phyloP scores from a whole-genome alignment of 2,113 vertebrate genomes.

The Forbesichthys agassizii region DNA sequence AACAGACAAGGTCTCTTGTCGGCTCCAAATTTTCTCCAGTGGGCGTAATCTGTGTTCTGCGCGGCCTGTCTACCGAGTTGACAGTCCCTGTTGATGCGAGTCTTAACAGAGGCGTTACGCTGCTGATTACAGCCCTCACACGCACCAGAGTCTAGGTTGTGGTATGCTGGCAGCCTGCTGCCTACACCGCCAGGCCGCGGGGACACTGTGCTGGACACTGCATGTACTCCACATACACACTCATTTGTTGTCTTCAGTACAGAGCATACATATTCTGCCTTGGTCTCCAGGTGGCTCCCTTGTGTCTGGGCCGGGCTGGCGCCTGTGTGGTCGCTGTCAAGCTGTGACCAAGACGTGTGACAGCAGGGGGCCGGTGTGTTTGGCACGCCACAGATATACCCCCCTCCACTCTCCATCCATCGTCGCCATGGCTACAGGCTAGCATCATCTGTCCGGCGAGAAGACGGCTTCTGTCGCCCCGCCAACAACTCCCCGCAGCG shows the following conservation, averaged over 20 bases:
- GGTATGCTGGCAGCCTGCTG: no score
- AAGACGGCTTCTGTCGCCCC: slow-evolving; percentile 7
- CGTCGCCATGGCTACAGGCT: neutral
- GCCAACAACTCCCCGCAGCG: neutral
- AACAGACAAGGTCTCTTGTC: neutral
- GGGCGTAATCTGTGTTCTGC: neutral
- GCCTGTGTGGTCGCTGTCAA: slow-evolving; percentile 93
- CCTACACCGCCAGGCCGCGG: no score
- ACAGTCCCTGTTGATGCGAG: neutral
- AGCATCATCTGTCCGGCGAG: neutral
- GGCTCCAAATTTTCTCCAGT: neutral
- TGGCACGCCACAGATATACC: neutral
- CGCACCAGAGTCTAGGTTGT: neutral
- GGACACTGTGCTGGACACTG: no score
- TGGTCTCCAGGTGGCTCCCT: slow-evolving; percentile 85
- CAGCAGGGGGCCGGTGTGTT: neutral
- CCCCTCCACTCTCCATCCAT: neutral
- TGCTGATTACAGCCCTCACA: neutral
- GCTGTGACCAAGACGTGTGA: slow-evolving; percentile 71
- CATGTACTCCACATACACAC: neutral
- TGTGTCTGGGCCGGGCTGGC: slow-evolving; percentile 94
- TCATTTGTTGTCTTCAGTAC: neutral
- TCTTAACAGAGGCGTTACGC: neutral
- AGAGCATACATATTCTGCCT: slow-evolving; percentile 1
- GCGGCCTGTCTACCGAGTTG: neutral